These are phyloP conservation scores for Donacobius atricapilla DNA, from an alignment of 2,113 vertebrate species.

Conservation along the genomic window DNA sequence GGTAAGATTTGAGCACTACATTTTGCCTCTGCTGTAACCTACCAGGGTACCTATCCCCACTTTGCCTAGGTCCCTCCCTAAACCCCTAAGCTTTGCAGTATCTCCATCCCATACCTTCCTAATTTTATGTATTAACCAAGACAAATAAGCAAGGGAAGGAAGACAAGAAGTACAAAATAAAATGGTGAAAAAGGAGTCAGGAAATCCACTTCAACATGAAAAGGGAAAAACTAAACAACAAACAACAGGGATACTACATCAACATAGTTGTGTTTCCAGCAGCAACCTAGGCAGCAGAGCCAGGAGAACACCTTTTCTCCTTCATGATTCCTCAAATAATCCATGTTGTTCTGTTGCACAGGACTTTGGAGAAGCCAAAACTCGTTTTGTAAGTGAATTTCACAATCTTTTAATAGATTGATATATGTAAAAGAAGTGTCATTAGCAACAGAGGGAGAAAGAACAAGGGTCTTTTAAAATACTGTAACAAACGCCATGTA, in stretches of 20 bases:
- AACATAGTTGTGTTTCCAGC: neutral
- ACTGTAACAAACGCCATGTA: neutral
- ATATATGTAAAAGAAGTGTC: neutral
- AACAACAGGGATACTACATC: accelerated
- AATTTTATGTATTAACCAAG: neutral
- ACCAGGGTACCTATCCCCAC: neutral
- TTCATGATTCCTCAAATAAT: neutral
- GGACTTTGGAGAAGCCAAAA: neutral
- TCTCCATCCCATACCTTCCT: neutral
- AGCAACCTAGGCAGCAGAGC: neutral
- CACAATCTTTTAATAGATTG: neutral
- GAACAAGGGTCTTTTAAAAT: neutral
- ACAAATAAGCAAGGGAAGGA: neutral
- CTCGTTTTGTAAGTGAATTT: neutral
- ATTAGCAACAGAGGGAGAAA: neutral
- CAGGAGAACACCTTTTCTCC: neutral
- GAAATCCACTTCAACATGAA: neutral
- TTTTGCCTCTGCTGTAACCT: neutral
- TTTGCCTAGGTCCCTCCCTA: neutral
- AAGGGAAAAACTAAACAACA: neutral
- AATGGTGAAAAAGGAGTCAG: neutral
- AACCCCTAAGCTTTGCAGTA: neutral
- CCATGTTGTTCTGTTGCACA: neutral
- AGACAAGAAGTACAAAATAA: neutral
- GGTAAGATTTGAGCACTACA: neutral